Evolutionary conservation across 2,113 vertebrate species (phyloP), one percentile per base, ranked within the genome.

Genomic region (Henicopernis longicauda): DNA sequence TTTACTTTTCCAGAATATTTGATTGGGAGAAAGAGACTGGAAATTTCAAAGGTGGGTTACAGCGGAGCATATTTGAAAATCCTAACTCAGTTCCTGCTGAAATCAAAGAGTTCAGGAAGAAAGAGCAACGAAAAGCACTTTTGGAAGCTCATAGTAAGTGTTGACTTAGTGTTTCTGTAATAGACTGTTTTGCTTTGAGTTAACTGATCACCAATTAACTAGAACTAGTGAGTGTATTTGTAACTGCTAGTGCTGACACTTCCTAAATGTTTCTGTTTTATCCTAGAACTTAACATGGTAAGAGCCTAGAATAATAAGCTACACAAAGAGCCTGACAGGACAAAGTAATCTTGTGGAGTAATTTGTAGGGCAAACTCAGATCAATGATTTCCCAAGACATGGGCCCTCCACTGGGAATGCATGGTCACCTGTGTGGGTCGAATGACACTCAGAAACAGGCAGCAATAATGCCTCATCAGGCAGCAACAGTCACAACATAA

Each of bases 201-300:
- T 93, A 95, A 94, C 54, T 85, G 32, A 45, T 95, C 59, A 95
- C 72, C 73, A 85, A 84, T 93, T 95, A 94, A 94, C 73, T 31
- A 32, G 31, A 91, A 91, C 49, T 69, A 45, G 58, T 19, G 73
- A 91, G 18, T n/a, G 17, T 18, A 61, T 94, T 49, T 62, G 61
- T 70, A 77, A 93, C 72, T 40, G 71, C 14, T 80, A 45, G 44
- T 72, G 31, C 78, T 63, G 78, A 72, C 21, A 42, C 20, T 82
- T 84, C 38, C 65, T 92, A 72, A 92, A 38, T 7, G 4, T 94
- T 91, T 94, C 54, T 72, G 36, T 5, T 84, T 94, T 95, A 54
- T 82, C 47, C 44, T 49, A 65, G 34, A 32, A 73, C 21, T 69
- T 63, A 71, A 21, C 59, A 44, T 22, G 3, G 13, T 31, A 81